phyloP scores from a whole-genome alignment of 2,113 vertebrate species.

The Chlorocebus sabaeus region DNA sequence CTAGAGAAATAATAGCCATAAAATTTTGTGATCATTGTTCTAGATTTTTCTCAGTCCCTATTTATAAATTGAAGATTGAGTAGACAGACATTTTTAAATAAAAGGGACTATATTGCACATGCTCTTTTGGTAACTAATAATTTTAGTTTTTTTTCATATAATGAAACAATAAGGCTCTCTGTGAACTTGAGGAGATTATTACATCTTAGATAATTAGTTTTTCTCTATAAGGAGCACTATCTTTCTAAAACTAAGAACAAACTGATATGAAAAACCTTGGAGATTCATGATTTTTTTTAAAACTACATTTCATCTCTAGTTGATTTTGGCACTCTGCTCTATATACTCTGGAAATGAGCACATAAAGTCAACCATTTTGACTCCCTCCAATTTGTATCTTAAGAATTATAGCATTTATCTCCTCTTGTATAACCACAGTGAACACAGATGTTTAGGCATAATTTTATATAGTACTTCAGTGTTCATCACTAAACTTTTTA shows the following conservation, averaged over 20 bases:
- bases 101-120: neutral
- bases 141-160: neutral
- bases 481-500: neutral
- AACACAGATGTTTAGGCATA: neutral
- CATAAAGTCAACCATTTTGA: neutral
- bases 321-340: neutral
- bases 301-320: neutral
- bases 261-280: neutral
- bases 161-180: neutral
- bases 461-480: neutral
- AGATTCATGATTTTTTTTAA: neutral
- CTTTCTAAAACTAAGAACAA: neutral
- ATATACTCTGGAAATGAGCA: neutral
- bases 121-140: neutral
- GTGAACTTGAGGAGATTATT: neutral
- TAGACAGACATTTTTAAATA: neutral
- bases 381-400: neutral
- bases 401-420: neutral
- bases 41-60: neutral
- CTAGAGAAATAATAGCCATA: neutral
- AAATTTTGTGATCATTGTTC: neutral
- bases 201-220: conserved; percentile 5
- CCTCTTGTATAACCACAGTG: neutral
- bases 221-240: neutral
- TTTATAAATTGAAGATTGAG: neutral